phyloP scores from a whole-genome alignment of 2,113 vertebrate genomes.

The Noturus placidus region DNA sequence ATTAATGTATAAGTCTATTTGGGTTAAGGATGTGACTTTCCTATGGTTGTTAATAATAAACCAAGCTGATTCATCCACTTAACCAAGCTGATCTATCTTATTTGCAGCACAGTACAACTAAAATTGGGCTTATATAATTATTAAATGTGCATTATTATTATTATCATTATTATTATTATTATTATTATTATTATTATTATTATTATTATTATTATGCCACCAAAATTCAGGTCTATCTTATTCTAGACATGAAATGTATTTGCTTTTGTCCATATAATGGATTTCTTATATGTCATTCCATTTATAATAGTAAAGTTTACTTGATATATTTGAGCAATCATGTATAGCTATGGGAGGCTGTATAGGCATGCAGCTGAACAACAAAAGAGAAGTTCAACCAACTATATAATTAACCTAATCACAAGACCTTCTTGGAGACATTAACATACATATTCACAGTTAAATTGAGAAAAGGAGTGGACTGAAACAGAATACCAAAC shows the following conservation, averaged over 20 bases:
- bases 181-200: not conserved
- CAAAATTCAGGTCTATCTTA: not conserved
- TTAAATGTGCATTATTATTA: not conserved
- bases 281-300: not conserved
- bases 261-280: not conserved
- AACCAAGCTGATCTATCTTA: not conserved
- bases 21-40: conserved; percentile 10
- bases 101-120: not conserved
- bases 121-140: not conserved
- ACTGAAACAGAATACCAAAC: conserved; percentile 68
- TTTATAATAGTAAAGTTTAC: conserved; percentile 28
- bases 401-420: conserved; percentile 38
- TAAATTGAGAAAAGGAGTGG: conserved; percentile 60
- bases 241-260: not conserved
- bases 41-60: conserved; percentile 10
- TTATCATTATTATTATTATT: conserved; percentile 9
- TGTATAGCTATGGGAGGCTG: not conserved
- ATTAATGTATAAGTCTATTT: not conserved
- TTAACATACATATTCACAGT: conserved; percentile 59
- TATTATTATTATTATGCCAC: not conserved
- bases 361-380: conserved; percentile 8
- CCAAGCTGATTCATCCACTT: not conserved
- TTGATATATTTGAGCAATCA: conserved; percentile 23
- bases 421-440: conserved; percentile 40
- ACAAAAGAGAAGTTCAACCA: conserved; percentile 25